Evolutionary conservation across 2,888 invertebrate genomes (phyloP).

Genomic region (Drosophila birchii): DNA sequence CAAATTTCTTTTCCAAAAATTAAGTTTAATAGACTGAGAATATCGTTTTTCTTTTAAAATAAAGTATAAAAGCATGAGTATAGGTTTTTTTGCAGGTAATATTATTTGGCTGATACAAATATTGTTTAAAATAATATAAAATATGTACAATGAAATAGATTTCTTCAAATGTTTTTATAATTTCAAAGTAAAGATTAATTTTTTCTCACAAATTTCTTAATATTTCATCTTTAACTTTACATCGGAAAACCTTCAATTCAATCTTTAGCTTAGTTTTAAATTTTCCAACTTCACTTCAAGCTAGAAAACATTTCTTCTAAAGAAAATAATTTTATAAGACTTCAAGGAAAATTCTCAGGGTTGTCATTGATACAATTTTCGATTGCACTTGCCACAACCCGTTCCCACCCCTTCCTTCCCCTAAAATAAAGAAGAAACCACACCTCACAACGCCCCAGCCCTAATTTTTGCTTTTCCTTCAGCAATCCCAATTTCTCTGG

Average conservation of each 20-base stretch:
- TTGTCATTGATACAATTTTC: slow-evolving; percentile 35
- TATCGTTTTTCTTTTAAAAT: no score
- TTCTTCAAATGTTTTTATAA: background rate
- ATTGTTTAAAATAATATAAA: no score
- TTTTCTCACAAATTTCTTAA: background rate
- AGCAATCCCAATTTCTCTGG: slow-evolving; percentile 32
- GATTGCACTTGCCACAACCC: slow-evolving; percentile 48
- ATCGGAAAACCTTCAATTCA: background rate
- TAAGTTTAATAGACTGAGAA: no score
- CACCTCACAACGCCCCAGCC: slow-evolving; percentile 12
- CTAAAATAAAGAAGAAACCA: background rate
- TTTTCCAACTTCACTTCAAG: background rate
- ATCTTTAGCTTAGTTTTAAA: background rate
- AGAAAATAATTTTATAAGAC: background rate
- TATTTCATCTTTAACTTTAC: background rate
- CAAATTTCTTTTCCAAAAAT: no score
- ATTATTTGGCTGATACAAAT: no score
- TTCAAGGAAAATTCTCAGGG: background rate
- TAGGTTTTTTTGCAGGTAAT: no score
- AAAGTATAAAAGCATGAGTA: no score
- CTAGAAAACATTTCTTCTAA: no score
- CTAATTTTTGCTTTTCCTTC: background rate
- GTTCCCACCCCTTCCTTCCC: slow-evolving; percentile 34
- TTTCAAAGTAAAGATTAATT: background rate
- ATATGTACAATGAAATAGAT: no score